Base-by-base conservation (phyloP, 2,888 invertebrate species). In the Mythimna vitellina region DNA sequence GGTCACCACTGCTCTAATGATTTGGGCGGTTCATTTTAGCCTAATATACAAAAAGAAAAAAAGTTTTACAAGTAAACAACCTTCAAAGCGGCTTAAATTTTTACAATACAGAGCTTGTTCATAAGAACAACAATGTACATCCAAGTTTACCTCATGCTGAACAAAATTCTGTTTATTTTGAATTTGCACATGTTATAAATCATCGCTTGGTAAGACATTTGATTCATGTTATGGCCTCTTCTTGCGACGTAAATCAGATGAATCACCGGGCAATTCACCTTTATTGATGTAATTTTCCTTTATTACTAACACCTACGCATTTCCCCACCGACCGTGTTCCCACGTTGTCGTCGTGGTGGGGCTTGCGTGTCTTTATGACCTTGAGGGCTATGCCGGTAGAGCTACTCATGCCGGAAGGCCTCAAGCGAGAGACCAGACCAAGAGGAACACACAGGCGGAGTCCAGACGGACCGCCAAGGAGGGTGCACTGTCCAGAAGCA, bases 241-340 rank as follows among this genome's bases (percentile, higher is more conserved):
- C 69, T 57, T 56, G 42, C 70, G 68, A 67, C 63, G 70, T 87
- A 80, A 80, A 83, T 85, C 80, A 80, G 46, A 62, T 65, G 72
- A 84, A 83, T 82, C 71, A 71, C 76, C 74, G 42, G 29, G 61
- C 76, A 78, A 78, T 78, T 80, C 46, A 75, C 69, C 62, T 78
- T 82, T 84, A 83, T 74, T 75, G 78, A 76, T 70, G 80, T 80
- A 78, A 79, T 83, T 80, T 80, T 70, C 69, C 42, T 81, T 70
- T n/a, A 73, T 76, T 69, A 74, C 73, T 29, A 29, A 73, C 72
- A 79, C 79, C 78, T 78, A 86, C 83, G 76, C 77, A 63, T 32
- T 61, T 14, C n/a, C n/a, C n/a, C n/a, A n/a, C n/a, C n/a, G n/a
- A n/a, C n/a, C n/a, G n/a, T n/a, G n/a, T n/a, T n/a, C n/a, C n/a